A percentile compares a stretch with the other conserved stretches of the same genome.
These are phyloP conservation scores for Trichoplusia ni DNA, from an alignment of 1,140 invertebrate genomes.

Conservation along the genomic window DNA sequence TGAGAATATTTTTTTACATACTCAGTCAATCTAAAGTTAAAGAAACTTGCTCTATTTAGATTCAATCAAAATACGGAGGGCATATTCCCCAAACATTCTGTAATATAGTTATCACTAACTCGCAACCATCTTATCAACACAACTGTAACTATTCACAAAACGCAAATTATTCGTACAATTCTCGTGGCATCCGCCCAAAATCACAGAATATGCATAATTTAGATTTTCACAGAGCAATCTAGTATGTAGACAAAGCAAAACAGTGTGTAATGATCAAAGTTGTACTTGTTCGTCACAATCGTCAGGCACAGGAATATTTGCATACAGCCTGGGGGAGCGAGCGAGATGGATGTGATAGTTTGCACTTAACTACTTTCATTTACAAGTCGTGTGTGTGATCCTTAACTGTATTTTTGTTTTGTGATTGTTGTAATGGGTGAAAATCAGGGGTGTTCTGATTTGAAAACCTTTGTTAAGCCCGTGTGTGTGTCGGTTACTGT, in stretches of 20 bases:
- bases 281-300: constrained; percentile 37
- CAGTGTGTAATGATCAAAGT: constrained; percentile 40
- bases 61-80: too few species aligned
- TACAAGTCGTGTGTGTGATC: constrained; percentile 25
- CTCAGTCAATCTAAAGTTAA: too few species aligned
- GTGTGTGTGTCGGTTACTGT: too few species aligned
- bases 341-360: constrained; percentile 23
- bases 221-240: constrained; percentile 31
- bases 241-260: constrained; percentile 23
- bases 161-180: constrained; percentile 12
- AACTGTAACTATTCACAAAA: background rate
- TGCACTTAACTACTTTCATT: constrained; percentile 19
- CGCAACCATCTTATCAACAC: background rate
- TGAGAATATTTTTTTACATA: background rate
- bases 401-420: constrained; percentile 2
- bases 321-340: constrained; percentile 38
- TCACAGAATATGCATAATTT: constrained; percentile 23
- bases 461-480: too few species aligned
- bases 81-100: too few species aligned
- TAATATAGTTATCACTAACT: too few species aligned
- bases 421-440: too few species aligned
- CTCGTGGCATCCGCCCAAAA: constrained; percentile 12
- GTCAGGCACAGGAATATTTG: constrained; percentile 37
- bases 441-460: too few species aligned
- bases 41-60: too few species aligned